Evolutionary conservation across 2,888 invertebrate genomes (phyloP).

Genomic region (Sinotaia quadrata): DNA sequence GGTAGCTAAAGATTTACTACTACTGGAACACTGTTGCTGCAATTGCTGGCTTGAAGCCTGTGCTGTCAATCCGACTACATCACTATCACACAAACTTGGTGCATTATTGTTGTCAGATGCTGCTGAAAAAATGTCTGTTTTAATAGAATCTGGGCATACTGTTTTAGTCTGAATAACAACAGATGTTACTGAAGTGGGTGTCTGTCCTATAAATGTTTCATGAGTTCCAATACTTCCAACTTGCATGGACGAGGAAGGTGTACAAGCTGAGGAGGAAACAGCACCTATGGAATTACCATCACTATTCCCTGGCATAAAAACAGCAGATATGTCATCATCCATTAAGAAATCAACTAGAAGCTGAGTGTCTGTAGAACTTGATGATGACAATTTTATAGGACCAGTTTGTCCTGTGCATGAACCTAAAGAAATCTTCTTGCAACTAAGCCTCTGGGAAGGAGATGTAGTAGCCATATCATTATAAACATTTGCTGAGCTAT

Average conservation of each 20-base stretch:
- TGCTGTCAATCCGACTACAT: no score
- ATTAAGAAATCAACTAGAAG: constrained; percentile 8
- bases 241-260: no score
- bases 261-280: no score
- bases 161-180: background rate
- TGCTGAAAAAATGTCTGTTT: background rate
- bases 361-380: constrained; percentile 1
- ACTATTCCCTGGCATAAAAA: no score
- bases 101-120: background rate
- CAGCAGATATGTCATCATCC: background rate
- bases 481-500: background rate
- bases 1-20: background rate
- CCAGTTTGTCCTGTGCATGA: background rate
- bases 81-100: background rate
- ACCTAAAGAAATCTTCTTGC: background rate
- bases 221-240: background rate
- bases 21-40: background rate
- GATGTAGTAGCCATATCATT: background rate
- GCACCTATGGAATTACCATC: no score
- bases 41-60: background rate
- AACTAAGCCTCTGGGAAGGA: background rate
- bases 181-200: background rate
- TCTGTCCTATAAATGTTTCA: background rate
- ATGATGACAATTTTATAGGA: background rate
- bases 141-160: background rate